phyloP scores from a whole-genome alignment of 92 coral and sea anemone genomes.

The Epizoanthus illoricatus region DNA sequence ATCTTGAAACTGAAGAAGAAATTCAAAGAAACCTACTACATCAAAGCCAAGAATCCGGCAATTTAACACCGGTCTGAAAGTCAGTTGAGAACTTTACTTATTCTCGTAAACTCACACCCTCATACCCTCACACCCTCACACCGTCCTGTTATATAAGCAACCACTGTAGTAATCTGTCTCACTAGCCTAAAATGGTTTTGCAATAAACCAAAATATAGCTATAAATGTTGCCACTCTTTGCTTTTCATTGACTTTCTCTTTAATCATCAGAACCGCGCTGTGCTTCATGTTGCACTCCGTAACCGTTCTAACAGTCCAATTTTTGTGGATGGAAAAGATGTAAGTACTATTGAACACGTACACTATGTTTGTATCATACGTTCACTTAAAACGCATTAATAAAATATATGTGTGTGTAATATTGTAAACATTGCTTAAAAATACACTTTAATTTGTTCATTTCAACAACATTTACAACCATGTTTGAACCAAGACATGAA shows the following conservation, averaged over 20 bases:
- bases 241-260: background rate
- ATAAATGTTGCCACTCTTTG: too few relatives aligned
- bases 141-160: too few relatives aligned
- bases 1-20: too few relatives aligned
- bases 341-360: slow-evolving; percentile 46
- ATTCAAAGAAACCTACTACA: too few relatives aligned
- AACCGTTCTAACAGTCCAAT: slow-evolving; percentile 91
- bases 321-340: slow-evolving; percentile 90
- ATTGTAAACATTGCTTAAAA: background rate
- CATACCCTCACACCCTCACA: too few relatives aligned
- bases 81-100: too few relatives aligned
- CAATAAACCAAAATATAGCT: too few relatives aligned
- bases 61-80: too few relatives aligned
- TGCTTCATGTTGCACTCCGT: slow-evolving; percentile 92
- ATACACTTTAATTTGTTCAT: background rate
- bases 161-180: too few relatives aligned
- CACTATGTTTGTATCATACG: background rate
- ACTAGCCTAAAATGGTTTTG: too few relatives aligned
- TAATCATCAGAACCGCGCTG: slow-evolving; percentile 76
- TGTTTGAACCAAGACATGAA: background rate
- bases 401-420: background rate
- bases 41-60: too few relatives aligned
- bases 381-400: background rate
- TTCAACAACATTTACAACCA: background rate
- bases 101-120: too few relatives aligned